Percentiles rank a stretch among this genome's conserved stretches.
These are phyloP conservation scores for Euwallacea fornicatus DNA, from an alignment of 1,140 invertebrate species.

Conservation along the genomic window DNA sequence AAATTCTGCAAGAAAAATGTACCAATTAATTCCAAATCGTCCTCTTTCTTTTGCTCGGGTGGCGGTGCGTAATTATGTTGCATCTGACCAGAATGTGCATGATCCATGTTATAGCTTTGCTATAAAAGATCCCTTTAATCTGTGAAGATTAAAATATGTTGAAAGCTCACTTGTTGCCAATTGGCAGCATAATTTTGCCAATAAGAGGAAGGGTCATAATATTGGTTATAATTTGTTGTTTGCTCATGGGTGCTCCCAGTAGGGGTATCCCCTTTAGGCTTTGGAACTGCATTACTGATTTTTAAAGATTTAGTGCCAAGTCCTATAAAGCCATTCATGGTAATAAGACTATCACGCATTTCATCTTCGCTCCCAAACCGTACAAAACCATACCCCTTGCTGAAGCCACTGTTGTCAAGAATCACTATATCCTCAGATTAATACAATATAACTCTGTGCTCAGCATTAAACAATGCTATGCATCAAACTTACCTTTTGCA, in stretches of 20 bases:
- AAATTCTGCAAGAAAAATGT: conserved; percentile 18
- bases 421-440: conserved; percentile 66
- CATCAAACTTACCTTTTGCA: conserved; percentile 79
- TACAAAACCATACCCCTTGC: conserved; percentile 97
- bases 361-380: conserved; percentile 93
- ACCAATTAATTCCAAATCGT: conserved; percentile 68
- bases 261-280: conserved; percentile 60
- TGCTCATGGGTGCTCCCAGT: neutral
- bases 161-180: conserved; percentile 54
- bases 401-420: conserved; percentile 82
- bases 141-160: neutral
- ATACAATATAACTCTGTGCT: neutral
- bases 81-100: conserved; percentile 45
- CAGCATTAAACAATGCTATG: neutral
- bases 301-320: conserved; percentile 83
- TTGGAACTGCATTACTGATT: conserved; percentile 88
- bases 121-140: conserved; percentile 34
- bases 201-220: conserved; percentile 72
- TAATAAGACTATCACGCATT: conserved; percentile 86
- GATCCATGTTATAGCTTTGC: conserved; percentile 55
- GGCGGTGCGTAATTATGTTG: conserved; percentile 14
- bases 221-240: conserved; percentile 61
- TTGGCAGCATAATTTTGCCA: conserved; percentile 70
- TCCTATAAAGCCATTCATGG: conserved; percentile 85
- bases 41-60: conserved; percentile 50